Evolutionary conservation across 2,888 invertebrate species (phyloP).

Genomic region (Proisotoma minuta): DNA sequence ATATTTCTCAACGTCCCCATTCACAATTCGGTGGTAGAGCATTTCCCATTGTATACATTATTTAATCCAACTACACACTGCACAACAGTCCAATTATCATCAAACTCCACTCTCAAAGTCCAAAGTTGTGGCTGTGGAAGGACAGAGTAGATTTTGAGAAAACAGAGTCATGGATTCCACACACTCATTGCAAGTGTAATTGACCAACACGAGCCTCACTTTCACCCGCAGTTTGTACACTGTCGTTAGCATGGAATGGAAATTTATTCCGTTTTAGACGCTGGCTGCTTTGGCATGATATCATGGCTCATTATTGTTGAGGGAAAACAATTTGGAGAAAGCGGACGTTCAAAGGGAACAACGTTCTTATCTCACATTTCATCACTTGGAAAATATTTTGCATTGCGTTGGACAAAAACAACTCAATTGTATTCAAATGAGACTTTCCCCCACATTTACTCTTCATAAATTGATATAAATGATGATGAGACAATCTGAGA

Average conservation of each 20-base stretch:
- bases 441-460: slow-evolving; percentile 18
- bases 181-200: no score
- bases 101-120: no score
- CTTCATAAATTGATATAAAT: slow-evolving; percentile 46
- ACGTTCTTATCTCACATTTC: neutral
- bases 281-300: neutral
- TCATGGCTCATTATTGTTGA: neutral
- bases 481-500: no score
- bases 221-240: neutral
- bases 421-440: slow-evolving; percentile 27
- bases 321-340: neutral
- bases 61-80: no score
- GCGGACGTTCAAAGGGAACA: neutral
- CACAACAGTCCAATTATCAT: no score
- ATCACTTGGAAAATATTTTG: neutral
- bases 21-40: no score
- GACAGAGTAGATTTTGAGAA: no score
- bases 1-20: neutral
- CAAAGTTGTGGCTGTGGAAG: no score
- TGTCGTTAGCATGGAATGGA: neutral
- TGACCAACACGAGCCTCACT: no score
- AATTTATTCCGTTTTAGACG: neutral
- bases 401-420: no score
- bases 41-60: no score
- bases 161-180: no score